Percentiles rank a stretch among this genome's conserved stretches.
Evolutionary conservation across 2,797 vertebrate genomes (phyloP).

Genomic region (Linurgus olivaceus): DNA sequence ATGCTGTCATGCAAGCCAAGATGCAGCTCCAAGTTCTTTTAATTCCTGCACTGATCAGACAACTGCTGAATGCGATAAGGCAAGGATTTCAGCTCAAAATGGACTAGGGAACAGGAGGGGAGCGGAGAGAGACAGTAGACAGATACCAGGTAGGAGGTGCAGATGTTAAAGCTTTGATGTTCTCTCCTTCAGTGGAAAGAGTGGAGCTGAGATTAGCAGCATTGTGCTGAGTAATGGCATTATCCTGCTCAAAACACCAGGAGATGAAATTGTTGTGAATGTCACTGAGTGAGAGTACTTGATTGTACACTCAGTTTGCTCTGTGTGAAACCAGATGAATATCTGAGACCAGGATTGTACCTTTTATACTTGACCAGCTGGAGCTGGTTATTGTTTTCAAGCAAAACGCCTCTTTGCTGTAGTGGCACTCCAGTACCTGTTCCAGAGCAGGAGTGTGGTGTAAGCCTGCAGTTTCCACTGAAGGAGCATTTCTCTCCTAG

Average conservation of each 20-base stretch:
- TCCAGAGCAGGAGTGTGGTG: neutral
- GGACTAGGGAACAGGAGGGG: neutral
- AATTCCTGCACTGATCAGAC: neutral
- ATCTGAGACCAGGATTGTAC: neutral
- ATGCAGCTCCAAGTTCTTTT: neutral
- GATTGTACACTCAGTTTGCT: neutral
- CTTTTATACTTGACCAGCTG: neutral
- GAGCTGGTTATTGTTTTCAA: neutral
- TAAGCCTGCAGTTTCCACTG: neutral
- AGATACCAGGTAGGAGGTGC: neutral
- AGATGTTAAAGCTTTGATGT: neutral
- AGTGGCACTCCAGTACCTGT: neutral
- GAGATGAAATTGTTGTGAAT: neutral
- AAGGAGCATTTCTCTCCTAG: neutral
- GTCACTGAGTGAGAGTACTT: neutral
- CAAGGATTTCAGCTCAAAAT: neutral
- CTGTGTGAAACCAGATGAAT: constrained; percentile 12
- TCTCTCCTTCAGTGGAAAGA: neutral
- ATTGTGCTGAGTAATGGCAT: neutral
- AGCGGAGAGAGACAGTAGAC: neutral
- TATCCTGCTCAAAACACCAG: neutral
- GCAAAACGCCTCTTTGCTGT: neutral
- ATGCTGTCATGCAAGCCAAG: neutral
- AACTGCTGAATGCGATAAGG: constrained; percentile 42
- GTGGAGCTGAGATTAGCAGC: neutral